phyloP scores from a whole-genome alignment of 2,113 vertebrate genomes.

The Sceloporus undulatus region DNA sequence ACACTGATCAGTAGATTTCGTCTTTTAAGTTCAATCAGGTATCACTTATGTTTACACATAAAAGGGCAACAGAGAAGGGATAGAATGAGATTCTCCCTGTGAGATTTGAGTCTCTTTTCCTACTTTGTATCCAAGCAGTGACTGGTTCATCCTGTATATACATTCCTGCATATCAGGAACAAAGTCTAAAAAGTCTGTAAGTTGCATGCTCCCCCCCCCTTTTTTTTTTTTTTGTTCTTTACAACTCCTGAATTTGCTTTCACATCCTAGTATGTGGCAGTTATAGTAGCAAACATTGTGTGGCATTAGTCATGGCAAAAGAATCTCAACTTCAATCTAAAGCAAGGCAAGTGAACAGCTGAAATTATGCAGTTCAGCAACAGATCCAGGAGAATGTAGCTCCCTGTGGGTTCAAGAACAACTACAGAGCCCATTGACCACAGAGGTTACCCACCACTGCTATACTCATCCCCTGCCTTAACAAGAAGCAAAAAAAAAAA shows the following conservation, averaged over 20 bases:
- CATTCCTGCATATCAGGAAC: background rate
- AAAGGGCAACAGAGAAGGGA: background rate
- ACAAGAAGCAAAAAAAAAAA: no score
- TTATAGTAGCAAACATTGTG: background rate
- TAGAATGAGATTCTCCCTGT: background rate
- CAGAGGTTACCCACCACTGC: no score
- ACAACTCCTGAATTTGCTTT: background rate
- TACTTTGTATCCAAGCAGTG: background rate
- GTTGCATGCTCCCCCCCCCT: background rate
- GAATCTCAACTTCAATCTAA: background rate
- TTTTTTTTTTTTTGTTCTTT: background rate
- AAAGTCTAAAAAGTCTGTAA: no score
- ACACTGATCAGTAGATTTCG: background rate
- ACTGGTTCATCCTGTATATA: background rate
- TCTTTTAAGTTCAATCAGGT: background rate
- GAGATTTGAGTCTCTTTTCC: conserved; percentile 11
- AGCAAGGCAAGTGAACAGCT: background rate
- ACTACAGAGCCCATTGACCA: no score
- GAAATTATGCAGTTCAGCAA: background rate
- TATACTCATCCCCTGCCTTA: no score
- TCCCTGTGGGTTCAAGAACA: background rate
- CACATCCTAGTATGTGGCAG: background rate
- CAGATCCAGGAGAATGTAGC: background rate
- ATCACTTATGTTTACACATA: background rate
- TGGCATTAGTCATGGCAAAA: no score